Evolutionary conservation across 2,113 vertebrate genomes (phyloP).

Genomic region (Rhombomys opimus): DNA sequence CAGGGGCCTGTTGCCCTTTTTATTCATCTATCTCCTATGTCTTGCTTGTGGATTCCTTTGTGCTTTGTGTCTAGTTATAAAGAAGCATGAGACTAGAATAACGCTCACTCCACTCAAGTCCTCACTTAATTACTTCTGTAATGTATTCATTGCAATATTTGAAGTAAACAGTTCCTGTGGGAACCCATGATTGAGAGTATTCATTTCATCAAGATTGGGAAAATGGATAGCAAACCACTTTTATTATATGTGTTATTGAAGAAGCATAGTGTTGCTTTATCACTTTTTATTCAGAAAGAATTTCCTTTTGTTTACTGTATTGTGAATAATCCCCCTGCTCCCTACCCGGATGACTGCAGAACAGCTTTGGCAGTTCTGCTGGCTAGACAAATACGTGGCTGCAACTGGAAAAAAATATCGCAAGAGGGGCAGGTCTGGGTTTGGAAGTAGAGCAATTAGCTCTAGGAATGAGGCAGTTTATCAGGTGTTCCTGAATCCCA

Average conservation of each 20-base stretch:
- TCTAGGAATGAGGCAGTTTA: conserved; percentile 67
- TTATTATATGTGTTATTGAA: conserved; percentile 83
- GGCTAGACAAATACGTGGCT: conserved; percentile 71
- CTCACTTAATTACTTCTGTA: conserved; percentile 85
- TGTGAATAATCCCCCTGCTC: conserved; percentile 32
- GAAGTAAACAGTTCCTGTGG: conserved; percentile 80
- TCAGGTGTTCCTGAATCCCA: conserved; percentile 56
- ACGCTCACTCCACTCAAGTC: conserved; percentile 65
- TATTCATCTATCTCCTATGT: neutral
- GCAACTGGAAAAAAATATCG: conserved; percentile 65
- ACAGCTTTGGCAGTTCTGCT: conserved; percentile 43
- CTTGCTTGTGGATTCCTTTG: neutral
- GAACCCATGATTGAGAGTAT: conserved; percentile 84
- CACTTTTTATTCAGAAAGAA: conserved; percentile 78
- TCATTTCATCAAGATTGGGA: conserved; percentile 85
- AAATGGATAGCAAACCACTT: conserved; percentile 82
- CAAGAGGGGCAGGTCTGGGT: conserved; percentile 59
- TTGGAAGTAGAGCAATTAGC: conserved; percentile 72
- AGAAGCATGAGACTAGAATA: conserved; percentile 58
- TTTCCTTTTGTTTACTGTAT: conserved; percentile 68
- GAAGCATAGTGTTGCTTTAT: conserved; percentile 72
- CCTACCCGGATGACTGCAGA: neutral
- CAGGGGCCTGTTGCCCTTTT: neutral
- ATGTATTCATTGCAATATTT: conserved; percentile 81
- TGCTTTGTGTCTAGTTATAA: conserved; percentile 51